Evolutionary conservation across 2,888 invertebrate genomes (phyloP).

Genomic region (Augiades crinisus): DNA sequence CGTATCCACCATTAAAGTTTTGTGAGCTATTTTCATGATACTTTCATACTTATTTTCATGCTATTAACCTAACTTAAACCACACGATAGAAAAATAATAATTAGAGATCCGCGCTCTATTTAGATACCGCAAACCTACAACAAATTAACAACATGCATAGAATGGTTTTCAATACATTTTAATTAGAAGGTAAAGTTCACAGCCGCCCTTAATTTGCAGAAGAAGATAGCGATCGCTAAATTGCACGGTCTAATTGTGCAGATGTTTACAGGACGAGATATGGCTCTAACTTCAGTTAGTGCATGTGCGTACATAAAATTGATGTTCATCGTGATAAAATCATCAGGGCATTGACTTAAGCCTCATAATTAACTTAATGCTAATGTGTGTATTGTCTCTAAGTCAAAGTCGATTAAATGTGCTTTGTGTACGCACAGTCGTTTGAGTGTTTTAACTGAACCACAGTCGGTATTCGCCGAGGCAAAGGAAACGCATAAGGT

Average conservation of each 20-base stretch:
- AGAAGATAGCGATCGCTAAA: background rate
- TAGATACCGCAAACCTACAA: too few species aligned
- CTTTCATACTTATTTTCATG: too few species aligned
- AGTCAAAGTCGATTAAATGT: constrained; percentile 39
- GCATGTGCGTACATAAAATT: background rate
- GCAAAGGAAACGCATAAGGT: constrained; percentile 71
- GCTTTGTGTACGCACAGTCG: constrained; percentile 9
- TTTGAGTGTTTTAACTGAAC: constrained; percentile 48
- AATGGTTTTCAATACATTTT: too few species aligned
- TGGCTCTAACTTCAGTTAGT: background rate
- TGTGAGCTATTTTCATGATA: too few species aligned
- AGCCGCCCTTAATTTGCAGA: too few species aligned
- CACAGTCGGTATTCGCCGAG: constrained; percentile 53
- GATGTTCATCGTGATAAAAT: constrained; percentile 6
- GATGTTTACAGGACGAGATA: constrained; percentile 5
- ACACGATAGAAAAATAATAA: too few species aligned
- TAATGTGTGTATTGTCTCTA: constrained; percentile 57
- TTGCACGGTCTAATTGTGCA: background rate
- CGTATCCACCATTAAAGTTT: too few species aligned
- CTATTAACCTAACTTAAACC: too few species aligned
- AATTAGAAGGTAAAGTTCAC: too few species aligned
- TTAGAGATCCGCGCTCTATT: too few species aligned
- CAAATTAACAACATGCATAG: too few species aligned
- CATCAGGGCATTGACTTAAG: constrained; percentile 11
- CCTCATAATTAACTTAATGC: constrained; percentile 32